These are phyloP conservation scores for Drosophila melanogaster DNA, from an alignment of 1,140 invertebrate species.

Conservation along the genomic window Release_6_plus_ISO1_MT NC_004354.4:21335501-21336000, in stretches of 20 bases:
- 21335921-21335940: slow-evolving; percentile 84
- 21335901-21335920: slow-evolving; percentile 89
- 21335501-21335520: slow-evolving; percentile 89
- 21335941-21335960: neutral
- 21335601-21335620: slow-evolving; percentile 90
- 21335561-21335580: slow-evolving; percentile 87
- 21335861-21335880: slow-evolving; percentile 91
- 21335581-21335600: slow-evolving; percentile 90
- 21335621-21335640: slow-evolving; percentile 90
- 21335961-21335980: neutral
- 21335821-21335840: slow-evolving; percentile 92
- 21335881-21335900: slow-evolving; percentile 91
- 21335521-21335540: slow-evolving; percentile 82
- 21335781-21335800: slow-evolving; percentile 94
- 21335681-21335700: slow-evolving; percentile 91
- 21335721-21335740: slow-evolving; percentile 92
- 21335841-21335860: slow-evolving; percentile 92
- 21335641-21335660: slow-evolving; percentile 93
- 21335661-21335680: slow-evolving; percentile 88
- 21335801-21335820: slow-evolving; percentile 86
- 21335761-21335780: slow-evolving; percentile 95
- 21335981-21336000: slow-evolving; percentile 84
- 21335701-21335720: slow-evolving; percentile 92
- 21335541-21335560: slow-evolving; percentile 82
- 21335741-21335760: slow-evolving; percentile 91